phyloP scores from a whole-genome alignment of 2,797 vertebrate genomes.

The Natrix natrix region DNA sequence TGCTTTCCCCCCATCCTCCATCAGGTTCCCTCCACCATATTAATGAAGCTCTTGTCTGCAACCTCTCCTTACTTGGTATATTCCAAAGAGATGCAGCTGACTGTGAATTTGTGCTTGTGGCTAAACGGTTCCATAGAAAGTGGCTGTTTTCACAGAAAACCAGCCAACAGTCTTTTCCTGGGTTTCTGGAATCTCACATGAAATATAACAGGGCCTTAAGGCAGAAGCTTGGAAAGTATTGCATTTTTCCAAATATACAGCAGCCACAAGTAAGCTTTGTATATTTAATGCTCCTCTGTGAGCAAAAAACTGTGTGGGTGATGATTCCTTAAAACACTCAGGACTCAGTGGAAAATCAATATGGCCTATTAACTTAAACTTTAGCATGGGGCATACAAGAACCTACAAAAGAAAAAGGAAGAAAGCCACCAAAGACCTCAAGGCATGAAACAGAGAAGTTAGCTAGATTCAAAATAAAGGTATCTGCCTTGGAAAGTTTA shows the following conservation, averaged over 20 bases:
- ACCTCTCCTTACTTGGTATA: conserved; percentile 66
- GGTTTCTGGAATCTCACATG: conserved; percentile 55
- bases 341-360: conserved; percentile 63
- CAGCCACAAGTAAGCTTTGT: conserved; percentile 57
- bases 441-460: conserved; percentile 18
- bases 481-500: conserved; percentile 56
- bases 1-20: conserved; percentile 40
- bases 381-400: conserved; percentile 52
- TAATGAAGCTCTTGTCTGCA: conserved; percentile 71
- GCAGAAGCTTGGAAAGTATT: conserved; percentile 68
- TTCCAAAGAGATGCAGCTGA: conserved; percentile 53
- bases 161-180: conserved; percentile 27
- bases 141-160: conserved; percentile 47
- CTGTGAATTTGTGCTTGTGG: conserved; percentile 73
- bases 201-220: conserved; percentile 57
- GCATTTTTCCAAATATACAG: conserved; percentile 47
- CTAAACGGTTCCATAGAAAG: conserved; percentile 56
- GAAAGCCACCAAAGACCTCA: conserved; percentile 1
- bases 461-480: conserved; percentile 40
- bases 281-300: conserved; percentile 22
- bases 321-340: conserved; percentile 51
- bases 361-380: conserved; percentile 57
- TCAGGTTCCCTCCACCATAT: neutral
- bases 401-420: conserved; percentile 37
- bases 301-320: conserved; percentile 67